A percentile compares a stretch with the other conserved stretches of the same genome.
These are phyloP conservation scores for Hydrotaea diabolus DNA, from an alignment of 2,888 invertebrate species.

Conservation along the genomic window DNA sequence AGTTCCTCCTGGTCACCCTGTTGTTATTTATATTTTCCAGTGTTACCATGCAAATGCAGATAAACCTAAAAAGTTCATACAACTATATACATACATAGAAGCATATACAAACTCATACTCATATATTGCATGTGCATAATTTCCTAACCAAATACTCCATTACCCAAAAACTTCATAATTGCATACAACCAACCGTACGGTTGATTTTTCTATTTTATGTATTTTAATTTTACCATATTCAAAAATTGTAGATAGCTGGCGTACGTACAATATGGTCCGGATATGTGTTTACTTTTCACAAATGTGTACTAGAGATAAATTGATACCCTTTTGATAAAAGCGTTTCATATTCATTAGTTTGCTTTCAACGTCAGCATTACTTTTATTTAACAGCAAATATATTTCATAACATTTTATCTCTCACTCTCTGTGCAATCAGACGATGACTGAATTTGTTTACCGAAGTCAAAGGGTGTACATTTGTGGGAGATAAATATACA, in stretches of 20 bases:
- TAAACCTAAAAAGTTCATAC: no score
- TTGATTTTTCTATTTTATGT: neutral
- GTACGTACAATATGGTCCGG: neutral
- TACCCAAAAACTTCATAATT: conserved; percentile 15
- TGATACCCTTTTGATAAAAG: conserved; percentile 16
- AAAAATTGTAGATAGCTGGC: neutral
- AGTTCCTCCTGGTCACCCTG: no score
- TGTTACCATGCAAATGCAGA: no score
- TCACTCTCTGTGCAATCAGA: no score
- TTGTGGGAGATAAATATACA: no score
- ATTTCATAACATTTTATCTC: conserved; percentile 12
- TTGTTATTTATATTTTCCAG: no score
- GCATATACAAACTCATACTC: no score
- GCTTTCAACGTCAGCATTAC: conserved; percentile 2
- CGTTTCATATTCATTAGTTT: conserved; percentile 19
- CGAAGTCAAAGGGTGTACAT: no score
- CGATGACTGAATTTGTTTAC: no score
- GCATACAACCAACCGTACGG: neutral
- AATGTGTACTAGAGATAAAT: neutral
- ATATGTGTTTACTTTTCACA: no score
- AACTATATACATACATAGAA: no score
- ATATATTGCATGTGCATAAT: neutral
- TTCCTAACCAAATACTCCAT: neutral
- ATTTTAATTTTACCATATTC: neutral
- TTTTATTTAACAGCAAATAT: conserved; percentile 20